These are phyloP conservation scores for Falcaria lacertinaria DNA, from an alignment of 2,888 invertebrate genomes.

Conservation along the genomic window DNA sequence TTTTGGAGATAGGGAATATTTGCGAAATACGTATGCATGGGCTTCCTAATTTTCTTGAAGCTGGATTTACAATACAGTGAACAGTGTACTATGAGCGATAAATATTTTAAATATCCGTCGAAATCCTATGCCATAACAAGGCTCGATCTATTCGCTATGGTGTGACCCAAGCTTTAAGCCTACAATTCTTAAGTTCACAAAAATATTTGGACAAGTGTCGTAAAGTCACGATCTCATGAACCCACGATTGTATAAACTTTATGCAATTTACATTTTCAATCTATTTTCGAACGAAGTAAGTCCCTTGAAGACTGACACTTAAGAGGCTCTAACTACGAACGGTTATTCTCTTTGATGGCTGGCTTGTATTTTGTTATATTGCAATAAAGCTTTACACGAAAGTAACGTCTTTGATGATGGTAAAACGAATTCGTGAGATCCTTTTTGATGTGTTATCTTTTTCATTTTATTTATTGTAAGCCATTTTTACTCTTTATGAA, in stretches of 20 bases:
- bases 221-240: constrained; percentile 4
- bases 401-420: constrained; percentile 8
- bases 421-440: not conserved
- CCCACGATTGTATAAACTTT: constrained; percentile 33
- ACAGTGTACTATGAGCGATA: too few relatives aligned
- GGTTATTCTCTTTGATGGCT: constrained; percentile 19
- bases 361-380: constrained; percentile 17
- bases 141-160: not conserved
- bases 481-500: too few relatives aligned
- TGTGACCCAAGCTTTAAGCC: not conserved
- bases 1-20: too few relatives aligned
- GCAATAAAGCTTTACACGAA: constrained; percentile 15
- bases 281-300: constrained; percentile 40
- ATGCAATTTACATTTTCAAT: constrained; percentile 32
- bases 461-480: too few relatives aligned
- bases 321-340: constrained; percentile 26
- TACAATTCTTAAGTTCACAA: not conserved
- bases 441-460: not conserved
- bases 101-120: too few relatives aligned
- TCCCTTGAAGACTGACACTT: constrained; percentile 32
- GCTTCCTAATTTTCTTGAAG: too few relatives aligned
- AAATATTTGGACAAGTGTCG: not conserved
- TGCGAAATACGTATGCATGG: too few relatives aligned
- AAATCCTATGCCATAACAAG: too few relatives aligned
- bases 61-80: too few relatives aligned